Evolutionary conservation across 2,797 vertebrate genomes (phyloP).

Genomic region (Meriones psammophilus): DNA sequence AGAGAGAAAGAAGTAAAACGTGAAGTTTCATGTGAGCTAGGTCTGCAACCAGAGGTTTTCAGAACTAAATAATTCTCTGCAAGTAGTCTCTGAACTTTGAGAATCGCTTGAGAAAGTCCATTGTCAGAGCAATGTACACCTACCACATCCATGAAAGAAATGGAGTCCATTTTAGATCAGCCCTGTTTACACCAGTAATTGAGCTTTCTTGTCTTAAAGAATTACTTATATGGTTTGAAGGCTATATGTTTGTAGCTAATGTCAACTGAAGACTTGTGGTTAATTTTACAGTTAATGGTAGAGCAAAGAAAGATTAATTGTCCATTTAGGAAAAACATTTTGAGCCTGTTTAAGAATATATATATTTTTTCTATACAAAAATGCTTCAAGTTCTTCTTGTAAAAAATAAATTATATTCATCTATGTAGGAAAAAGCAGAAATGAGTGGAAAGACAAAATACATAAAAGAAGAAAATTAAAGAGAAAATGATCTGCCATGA

Average conservation of each 20-base stretch:
- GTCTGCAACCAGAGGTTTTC: not conserved
- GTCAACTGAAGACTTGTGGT: not conserved
- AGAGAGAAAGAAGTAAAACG: not conserved
- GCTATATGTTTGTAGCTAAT: not conserved
- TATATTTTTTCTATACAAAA: not conserved
- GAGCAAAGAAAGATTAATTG: not conserved
- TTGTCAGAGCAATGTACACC: not conserved
- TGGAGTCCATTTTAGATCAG: not conserved
- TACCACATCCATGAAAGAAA: not conserved
- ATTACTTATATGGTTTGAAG: not conserved
- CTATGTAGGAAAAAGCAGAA: not conserved
- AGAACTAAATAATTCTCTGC: not conserved
- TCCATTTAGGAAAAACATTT: not conserved
- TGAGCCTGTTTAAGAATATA: not conserved
- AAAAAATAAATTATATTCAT: not conserved
- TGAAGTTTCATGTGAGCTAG: not conserved
- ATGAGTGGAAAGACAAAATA: not conserved
- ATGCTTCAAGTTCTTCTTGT: not conserved
- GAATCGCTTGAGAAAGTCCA: not conserved
- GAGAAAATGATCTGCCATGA: not conserved
- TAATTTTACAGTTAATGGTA: not conserved
- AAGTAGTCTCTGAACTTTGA: not conserved
- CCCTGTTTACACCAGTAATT: not conserved
- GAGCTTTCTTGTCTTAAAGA: not conserved
- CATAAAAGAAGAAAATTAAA: not conserved